Evolutionary conservation across 2,113 vertebrate species (phyloP), one percentile per base, ranked within the genome.

Genomic region (Acanthisitta chloris): DNA sequence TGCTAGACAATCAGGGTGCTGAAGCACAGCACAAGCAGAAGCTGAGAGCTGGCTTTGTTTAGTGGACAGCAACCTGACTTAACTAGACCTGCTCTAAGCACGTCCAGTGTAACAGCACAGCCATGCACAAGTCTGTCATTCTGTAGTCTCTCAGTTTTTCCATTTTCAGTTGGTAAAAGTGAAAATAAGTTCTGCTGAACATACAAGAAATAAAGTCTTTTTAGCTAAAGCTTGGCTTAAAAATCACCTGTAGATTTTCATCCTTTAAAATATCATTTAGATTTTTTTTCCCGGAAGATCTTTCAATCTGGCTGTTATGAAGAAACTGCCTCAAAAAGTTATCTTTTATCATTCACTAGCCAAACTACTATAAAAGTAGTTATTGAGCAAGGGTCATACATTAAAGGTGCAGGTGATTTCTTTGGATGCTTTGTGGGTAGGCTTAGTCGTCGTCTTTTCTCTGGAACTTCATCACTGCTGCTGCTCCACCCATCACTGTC

Each of bases 381-480:
- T 86, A 94, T 3, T 54, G 31, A 96, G 42, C 51, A 67, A 69
- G 67, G 24, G 25, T 55, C 97, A 83, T 98, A 98, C 98, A 48
- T 88, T 91, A 94, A 72, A 80, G 90, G 57, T 45, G 73, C 24
- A 59, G 93, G 36, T 7, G 85, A 77, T 81, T 89, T 96, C 87
- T 81, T 97, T 38, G 81, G 88, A 26, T 95, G 92, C 34, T 95
- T 97, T 65, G 97, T 72, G 78, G 97, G 51, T 2, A 97, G 86
- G 86, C 97, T 98, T 72, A 98, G 96, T 78, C 98, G 96, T 36
- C 29, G 96, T 49, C 96, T 97, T 97, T 99, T 99, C 83, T 98
- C 96, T 52, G 98, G 98, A 76, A 98, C 33, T 80, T 96, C 98
- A 66, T 98, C 98, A 46, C 86, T 93, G 77, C 83, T 94, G 92